Evolutionary conservation across 1,140 invertebrate species (phyloP), one percentile per base, ranked within the genome.

Genomic region (Penaeus chinensis): DNA sequence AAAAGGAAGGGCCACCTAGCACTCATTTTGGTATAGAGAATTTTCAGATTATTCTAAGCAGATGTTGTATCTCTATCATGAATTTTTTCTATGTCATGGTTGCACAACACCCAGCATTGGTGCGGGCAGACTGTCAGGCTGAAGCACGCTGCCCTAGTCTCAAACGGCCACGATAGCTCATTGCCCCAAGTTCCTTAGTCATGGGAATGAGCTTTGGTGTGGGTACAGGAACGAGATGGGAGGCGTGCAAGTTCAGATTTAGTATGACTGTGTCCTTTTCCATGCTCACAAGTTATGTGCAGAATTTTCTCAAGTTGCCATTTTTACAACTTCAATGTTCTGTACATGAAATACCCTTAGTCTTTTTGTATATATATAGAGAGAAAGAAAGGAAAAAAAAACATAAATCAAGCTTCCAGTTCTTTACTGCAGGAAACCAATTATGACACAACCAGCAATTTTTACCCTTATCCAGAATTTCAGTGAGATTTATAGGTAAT

Each of bases 351-450:
- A 78, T n/a, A 74, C 74, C 84, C 61, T 60, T 32, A 85, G 71
- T 62, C 71, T 65, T 85, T 85, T 85, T 85, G 62, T 85, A 62
- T 85, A 85, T 85, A 85, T 66, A 86, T 19, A 80, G 77, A 63
- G 79, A 86, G 79, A 60, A 60, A 69, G 65, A 80, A 77, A 74
- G 24, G 18, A 32, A 74, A 27, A 74, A 32, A 74, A 19, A 27
- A 74, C 19, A 32, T 32, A 74, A 74, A 74, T 37, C 71, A 74
- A 87, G 71, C 86, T 87, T 87, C 86, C 86, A 87, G 22, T 87
- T 82, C 86, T 87, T 82, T 87, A 77, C 63, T 87, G 62, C 86
- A 87, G 63, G 86, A 87, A 87, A 77, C 71, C 32, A 83, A 27
- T 37, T 82, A 60, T 63, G 71, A 81, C 61, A 84, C 62, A 85